Evolutionary conservation across 1,140 invertebrate species (phyloP).

Genomic region (Anoplophora glabripennis): DNA sequence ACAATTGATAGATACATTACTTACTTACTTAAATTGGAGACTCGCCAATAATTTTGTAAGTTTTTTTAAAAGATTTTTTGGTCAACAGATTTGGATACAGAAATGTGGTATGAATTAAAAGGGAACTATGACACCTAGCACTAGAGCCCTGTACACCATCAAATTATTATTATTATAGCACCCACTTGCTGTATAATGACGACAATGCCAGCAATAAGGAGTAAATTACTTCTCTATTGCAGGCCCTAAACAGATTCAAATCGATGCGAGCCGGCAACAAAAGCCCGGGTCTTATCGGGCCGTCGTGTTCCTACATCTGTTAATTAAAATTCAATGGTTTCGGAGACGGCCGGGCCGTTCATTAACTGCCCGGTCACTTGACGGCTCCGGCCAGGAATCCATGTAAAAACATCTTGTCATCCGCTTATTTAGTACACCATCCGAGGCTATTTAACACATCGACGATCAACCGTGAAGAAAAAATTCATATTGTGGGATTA

Average conservation of each 20-base stretch:
- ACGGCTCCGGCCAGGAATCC: slow-evolving; percentile 9
- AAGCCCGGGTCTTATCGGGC: not conserved
- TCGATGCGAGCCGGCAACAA: slow-evolving; percentile 2
- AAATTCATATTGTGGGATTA: not conserved
- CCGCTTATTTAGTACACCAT: slow-evolving; percentile 2
- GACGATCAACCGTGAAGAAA: not conserved
- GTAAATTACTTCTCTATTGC: not conserved
- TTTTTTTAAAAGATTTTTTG: no score
- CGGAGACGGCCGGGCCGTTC: slow-evolving; percentile 6
- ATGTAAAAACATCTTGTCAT: slow-evolving; percentile 14
- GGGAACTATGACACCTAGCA: no score
- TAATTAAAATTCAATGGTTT: slow-evolving; percentile 23
- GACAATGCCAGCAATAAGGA: no score
- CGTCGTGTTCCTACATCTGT: slow-evolving; percentile 14
- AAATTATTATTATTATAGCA: no score
- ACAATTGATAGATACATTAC: no score
- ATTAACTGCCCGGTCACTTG: slow-evolving; percentile 11
- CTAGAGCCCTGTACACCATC: no score
- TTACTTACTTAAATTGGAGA: no score
- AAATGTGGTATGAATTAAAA: no score
- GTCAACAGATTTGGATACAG: no score
- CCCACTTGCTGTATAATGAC: no score
- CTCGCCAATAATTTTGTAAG: no score
- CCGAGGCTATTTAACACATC: not conserved
- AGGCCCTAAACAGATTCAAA: slow-evolving; percentile 7